Evolutionary conservation across 2,113 vertebrate genomes (phyloP).

Genomic region (Antennarius striatus): DNA sequence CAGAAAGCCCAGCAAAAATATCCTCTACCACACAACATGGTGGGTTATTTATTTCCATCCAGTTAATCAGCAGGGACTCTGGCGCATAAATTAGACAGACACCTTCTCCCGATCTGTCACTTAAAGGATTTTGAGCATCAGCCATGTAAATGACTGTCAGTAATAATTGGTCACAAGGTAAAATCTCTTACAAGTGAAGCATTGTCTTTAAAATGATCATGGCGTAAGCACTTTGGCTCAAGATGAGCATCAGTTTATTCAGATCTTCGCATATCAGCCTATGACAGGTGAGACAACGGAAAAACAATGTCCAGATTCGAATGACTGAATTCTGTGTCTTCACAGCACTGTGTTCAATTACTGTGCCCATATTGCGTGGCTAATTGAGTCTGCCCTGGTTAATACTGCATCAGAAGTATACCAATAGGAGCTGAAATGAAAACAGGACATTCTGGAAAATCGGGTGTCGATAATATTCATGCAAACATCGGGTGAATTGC

Average conservation of each 20-base stretch:
- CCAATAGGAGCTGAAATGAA: slow-evolving; percentile 3
- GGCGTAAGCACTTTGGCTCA: slow-evolving; percentile 28
- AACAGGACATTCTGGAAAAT: slow-evolving; percentile 9
- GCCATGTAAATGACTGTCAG: slow-evolving; percentile 3
- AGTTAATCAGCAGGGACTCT: slow-evolving; percentile 24
- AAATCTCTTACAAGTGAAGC: neutral
- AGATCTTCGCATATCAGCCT: slow-evolving; percentile 4
- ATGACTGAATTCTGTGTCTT: slow-evolving; percentile 37
- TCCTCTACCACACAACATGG: slow-evolving; percentile 17
- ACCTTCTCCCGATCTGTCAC: neutral
- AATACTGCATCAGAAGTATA: slow-evolving; percentile 22
- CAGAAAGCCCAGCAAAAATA: slow-evolving; percentile 11
- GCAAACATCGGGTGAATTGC: slow-evolving; percentile 1
- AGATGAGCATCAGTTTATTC: slow-evolving; percentile 35
- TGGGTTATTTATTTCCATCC: slow-evolving; percentile 39
- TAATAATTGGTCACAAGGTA: slow-evolving; percentile 6
- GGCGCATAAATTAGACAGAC: slow-evolving; percentile 19
- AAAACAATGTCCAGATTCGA: slow-evolving; percentile 52
- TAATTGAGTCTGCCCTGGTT: slow-evolving; percentile 55
- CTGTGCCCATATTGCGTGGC: slow-evolving; percentile 40
- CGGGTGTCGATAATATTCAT: slow-evolving; percentile 2
- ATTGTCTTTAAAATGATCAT: slow-evolving; percentile 13
- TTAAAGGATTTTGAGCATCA: slow-evolving; percentile 13
- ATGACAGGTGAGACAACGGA: slow-evolving; percentile 43
- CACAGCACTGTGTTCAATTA: slow-evolving; percentile 55